These are phyloP conservation scores for Crypturellus tataupa DNA, from an alignment of 2,797 vertebrate genomes.

Conservation along the genomic window DNA sequence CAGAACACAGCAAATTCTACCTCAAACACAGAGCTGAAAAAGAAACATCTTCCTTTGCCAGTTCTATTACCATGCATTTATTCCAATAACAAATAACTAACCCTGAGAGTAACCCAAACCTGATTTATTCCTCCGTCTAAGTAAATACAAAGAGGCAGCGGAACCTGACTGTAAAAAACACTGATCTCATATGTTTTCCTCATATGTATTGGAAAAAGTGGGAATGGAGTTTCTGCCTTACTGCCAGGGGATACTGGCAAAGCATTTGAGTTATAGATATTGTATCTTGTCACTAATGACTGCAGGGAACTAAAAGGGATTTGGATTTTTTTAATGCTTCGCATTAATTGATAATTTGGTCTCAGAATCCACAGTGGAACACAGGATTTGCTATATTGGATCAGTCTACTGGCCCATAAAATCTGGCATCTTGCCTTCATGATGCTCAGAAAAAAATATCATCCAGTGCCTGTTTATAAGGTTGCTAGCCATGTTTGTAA, in stretches of 20 bases:
- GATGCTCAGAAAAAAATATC: conserved; percentile 53
- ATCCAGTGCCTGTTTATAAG: not conserved
- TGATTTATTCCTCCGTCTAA: conserved; percentile 69
- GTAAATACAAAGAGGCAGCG: conserved; percentile 60
- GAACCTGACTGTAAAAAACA: conserved; percentile 57
- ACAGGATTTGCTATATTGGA: conserved; percentile 67
- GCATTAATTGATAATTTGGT: conserved; percentile 74
- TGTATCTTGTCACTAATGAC: conserved; percentile 68
- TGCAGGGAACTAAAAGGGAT: conserved; percentile 67
- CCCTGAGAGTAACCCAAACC: conserved; percentile 54
- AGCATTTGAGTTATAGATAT: conserved; percentile 56
- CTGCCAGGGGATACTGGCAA: conserved; percentile 61
- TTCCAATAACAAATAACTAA: conserved; percentile 72
- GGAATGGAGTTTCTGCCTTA: conserved; percentile 30
- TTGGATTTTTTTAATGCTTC: conserved; percentile 69
- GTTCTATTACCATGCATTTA: conserved; percentile 56
- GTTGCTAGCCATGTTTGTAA: not conserved
- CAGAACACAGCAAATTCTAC: conserved; percentile 73
- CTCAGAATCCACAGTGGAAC: conserved; percentile 61
- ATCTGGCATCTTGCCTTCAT: conserved; percentile 51
- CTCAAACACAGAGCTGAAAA: conserved; percentile 56
- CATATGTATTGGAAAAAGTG: conserved; percentile 8
- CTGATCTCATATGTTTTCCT: conserved; percentile 67
- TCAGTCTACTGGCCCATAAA: conserved; percentile 65
- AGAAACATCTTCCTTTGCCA: conserved; percentile 65